Conservation (phyloP, 2,797 vertebrate species). For the Sorex maritimensis region DNA sequence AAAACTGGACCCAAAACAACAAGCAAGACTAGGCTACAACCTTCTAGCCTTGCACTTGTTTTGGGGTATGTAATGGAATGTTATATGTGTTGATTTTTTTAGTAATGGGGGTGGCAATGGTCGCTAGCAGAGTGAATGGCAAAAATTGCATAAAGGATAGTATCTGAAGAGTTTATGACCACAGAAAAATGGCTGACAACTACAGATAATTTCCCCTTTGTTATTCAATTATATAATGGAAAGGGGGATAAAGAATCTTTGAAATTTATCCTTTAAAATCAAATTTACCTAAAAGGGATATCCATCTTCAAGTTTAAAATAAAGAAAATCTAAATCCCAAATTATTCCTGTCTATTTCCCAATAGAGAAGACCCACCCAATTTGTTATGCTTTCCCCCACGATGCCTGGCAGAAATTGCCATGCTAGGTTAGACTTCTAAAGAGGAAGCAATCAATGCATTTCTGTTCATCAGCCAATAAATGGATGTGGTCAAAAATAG, state of each 20-base stretch:
- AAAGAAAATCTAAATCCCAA: constrained; percentile 73
- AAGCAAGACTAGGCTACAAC: constrained; percentile 85
- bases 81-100: constrained; percentile 82
- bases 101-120: constrained; percentile 88
- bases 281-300: constrained; percentile 77
- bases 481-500: constrained; percentile 88
- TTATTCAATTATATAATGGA: constrained; percentile 67
- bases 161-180: constrained; percentile 85
- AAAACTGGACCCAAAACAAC: constrained; percentile 86
- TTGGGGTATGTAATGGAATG: constrained; percentile 89
- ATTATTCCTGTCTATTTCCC: constrained; percentile 77
- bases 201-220: constrained; percentile 78
- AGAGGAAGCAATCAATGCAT: constrained; percentile 88
- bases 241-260: constrained; percentile 74
- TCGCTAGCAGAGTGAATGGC: constrained; percentile 88
- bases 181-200: constrained; percentile 87
- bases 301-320: constrained; percentile 70
- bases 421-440: constrained; percentile 81
- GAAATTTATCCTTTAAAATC: constrained; percentile 72
- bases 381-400: constrained; percentile 62
- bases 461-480: constrained; percentile 90
- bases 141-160: constrained; percentile 86
- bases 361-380: constrained; percentile 80
- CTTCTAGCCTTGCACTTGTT: constrained; percentile 88
- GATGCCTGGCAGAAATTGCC: constrained; percentile 85